These are phyloP conservation scores for Leucozona laternaria DNA, from an alignment of 2,888 invertebrate species.

Conservation along the genomic window DNA sequence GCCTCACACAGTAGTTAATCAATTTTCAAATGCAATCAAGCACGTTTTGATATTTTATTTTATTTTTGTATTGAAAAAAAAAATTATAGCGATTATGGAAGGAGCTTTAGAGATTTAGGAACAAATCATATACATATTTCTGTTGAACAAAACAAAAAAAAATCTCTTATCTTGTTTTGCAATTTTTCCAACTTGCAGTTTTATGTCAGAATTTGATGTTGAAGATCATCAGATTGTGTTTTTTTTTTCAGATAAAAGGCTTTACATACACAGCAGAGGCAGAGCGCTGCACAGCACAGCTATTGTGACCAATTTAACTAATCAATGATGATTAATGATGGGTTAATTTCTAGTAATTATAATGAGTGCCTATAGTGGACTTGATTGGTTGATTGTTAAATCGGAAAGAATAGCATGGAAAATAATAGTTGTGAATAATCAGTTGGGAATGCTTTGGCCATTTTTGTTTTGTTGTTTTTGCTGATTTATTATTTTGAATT, in stretches of 20 bases:
- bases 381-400: conserved; percentile 26
- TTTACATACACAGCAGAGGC: neutral
- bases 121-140: neutral
- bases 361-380: conserved; percentile 20
- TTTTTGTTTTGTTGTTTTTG: neutral
- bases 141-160: neutral
- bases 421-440: conserved; percentile 25
- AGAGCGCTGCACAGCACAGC: neutral
- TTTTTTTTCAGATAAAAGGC: conserved; percentile 16
- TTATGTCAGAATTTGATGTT: neutral
- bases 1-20: neutral
- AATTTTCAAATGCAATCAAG: conserved; percentile 5
- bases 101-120: neutral
- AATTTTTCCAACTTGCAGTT: neutral
- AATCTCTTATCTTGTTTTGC: conserved; percentile 2
- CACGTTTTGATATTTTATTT: neutral
- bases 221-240: conserved; percentile 1
- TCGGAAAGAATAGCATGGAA: neutral
- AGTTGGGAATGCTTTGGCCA: conserved; percentile 26
- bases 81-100: neutral
- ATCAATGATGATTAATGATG: conserved; percentile 63
- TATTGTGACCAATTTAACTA: conserved; percentile 57
- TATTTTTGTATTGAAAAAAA: neutral
- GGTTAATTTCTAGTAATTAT: conserved; percentile 55
- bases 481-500: conserved; percentile 17